phyloP scores from a whole-genome alignment of 2,797 vertebrate species.

The Geotrypetes seraphini region DNA sequence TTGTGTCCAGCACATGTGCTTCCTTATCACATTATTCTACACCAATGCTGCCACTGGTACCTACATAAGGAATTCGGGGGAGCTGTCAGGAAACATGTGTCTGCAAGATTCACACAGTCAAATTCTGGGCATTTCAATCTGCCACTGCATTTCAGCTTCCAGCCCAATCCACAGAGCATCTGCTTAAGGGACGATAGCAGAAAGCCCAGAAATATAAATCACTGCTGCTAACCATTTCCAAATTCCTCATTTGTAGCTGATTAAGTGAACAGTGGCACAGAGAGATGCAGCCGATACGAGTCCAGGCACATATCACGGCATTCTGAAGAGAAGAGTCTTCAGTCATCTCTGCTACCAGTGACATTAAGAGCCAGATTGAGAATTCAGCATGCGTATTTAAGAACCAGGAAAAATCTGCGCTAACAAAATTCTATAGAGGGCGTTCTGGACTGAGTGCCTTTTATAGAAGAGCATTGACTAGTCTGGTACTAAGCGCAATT shows the following conservation, averaged over 20 bases:
- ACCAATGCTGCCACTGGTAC: conserved; percentile 10
- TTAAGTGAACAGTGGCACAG: not conserved
- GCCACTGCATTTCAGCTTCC: conserved; percentile 15
- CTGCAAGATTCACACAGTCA: conserved; percentile 8
- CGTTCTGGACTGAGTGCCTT: no score
- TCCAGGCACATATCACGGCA: no score
- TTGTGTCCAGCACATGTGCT: no score
- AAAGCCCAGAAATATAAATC: conserved; percentile 10
- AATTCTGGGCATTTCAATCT: conserved; percentile 21
- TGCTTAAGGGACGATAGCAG: conserved; percentile 18
- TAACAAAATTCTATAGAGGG: no score
- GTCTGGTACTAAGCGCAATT: no score
- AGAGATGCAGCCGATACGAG: conserved; percentile 8
- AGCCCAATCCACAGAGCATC: conserved; percentile 7
- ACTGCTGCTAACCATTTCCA: conserved; percentile 17
- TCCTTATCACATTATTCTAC: conserved; percentile 13
- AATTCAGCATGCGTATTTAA: no score
- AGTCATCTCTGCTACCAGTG: no score
- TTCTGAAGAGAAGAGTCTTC: no score
- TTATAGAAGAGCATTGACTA: no score
- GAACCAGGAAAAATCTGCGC: no score
- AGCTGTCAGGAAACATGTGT: conserved; percentile 12
- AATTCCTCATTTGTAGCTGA: not conserved
- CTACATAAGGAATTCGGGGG: conserved; percentile 1
- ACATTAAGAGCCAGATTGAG: no score